Evolutionary conservation across 2,797 vertebrate species (phyloP).

Genomic region (Halcyon leucocephala): DNA sequence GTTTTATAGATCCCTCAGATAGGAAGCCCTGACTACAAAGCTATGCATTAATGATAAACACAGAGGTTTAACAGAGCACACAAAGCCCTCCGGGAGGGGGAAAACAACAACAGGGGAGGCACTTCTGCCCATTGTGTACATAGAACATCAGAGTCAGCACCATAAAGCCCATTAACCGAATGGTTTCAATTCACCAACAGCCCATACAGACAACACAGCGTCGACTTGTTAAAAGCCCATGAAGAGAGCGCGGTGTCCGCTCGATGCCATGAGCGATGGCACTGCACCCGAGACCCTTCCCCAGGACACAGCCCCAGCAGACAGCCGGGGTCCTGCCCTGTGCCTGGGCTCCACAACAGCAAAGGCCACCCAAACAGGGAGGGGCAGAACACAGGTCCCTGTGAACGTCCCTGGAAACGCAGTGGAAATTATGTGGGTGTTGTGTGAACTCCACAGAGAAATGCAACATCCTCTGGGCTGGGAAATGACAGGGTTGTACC

Average conservation of each 20-base stretch:
- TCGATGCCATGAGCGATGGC: fast-evolving
- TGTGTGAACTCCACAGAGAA: not conserved
- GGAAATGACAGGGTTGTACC: fast-evolving
- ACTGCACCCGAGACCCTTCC: fast-evolving
- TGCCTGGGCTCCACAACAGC: not conserved
- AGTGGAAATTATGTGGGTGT: fast-evolving
- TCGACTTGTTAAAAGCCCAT: fast-evolving
- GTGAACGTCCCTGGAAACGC: fast-evolving
- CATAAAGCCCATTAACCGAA: not conserved
- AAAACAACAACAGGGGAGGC: not conserved
- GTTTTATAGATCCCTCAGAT: not conserved
- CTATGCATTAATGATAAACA: not conserved
- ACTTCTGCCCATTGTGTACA: fast-evolving
- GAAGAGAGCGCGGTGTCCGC: fast-evolving
- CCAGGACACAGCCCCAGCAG: fast-evolving
- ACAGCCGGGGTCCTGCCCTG: fast-evolving
- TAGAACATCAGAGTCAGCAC: not conserved
- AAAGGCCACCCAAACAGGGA: not conserved
- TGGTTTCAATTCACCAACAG: fast-evolving
- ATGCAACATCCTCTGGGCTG: not conserved
- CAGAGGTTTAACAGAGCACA: fast-evolving
- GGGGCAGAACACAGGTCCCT: not conserved
- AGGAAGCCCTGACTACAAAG: not conserved
- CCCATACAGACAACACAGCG: not conserved
- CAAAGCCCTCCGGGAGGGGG: not conserved